These are phyloP conservation scores for human (Homo sapiens) DNA, from an alignment of 2,113 vertebrate genomes.

Conservation along the genomic window GRCh38 chr12:74033501-74034000, in stretches of 20 bases:
- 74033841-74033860: not conserved
- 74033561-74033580: not conserved
- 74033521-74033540: no score
- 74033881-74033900: not conserved
- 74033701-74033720: slow-evolving; percentile 50
- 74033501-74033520: not conserved
- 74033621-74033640: slow-evolving; percentile 50
- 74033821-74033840: not conserved
- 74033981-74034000: not conserved
- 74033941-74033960: not conserved
- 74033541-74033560: not conserved
- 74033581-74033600: not conserved
- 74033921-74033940: not conserved
- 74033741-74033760: not conserved
- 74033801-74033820: not conserved
- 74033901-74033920: not conserved
- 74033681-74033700: slow-evolving; percentile 45
- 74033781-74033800: not conserved
- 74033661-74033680: slow-evolving; percentile 67
- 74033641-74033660: slow-evolving; percentile 47
- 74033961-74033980: not conserved
- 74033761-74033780: not conserved
- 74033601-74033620: not conserved
- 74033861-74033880: not conserved
- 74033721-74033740: not conserved